Conservation (phyloP, 2,797 vertebrate species). For the Neomorphus geoffroyi region DNA sequence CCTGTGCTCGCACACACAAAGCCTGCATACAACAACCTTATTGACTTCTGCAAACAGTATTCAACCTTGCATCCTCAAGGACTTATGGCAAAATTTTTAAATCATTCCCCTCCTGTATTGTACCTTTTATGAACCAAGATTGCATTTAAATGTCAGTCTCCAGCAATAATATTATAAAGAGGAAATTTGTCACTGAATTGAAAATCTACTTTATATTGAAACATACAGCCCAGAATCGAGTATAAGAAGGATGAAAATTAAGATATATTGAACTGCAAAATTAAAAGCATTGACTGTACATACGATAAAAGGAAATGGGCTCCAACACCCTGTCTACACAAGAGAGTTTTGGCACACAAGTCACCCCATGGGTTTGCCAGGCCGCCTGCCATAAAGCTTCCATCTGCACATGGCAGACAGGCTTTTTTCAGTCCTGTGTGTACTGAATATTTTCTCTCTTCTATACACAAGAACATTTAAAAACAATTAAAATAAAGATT, state of each 20-base stretch:
- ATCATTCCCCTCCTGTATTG: constrained; percentile 53
- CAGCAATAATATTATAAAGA: constrained; percentile 25
- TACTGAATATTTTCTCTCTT: not conserved
- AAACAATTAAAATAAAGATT: constrained; percentile 65
- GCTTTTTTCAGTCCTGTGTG: not conserved
- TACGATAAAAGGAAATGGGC: not conserved
- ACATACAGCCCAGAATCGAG: not conserved
- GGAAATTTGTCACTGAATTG: constrained; percentile 19
- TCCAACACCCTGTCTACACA: not conserved
- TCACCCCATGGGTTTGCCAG: not conserved
- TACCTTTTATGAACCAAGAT: constrained; percentile 54
- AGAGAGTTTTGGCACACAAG: not conserved
- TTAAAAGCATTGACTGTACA: not conserved
- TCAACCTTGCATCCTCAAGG: constrained; percentile 76
- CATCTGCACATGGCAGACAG: constrained; percentile 27
- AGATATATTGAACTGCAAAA: constrained; percentile 32
- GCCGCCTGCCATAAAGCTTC: constrained; percentile 9
- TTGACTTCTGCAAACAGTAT: constrained; percentile 75
- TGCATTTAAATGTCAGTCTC: constrained; percentile 63
- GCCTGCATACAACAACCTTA: constrained; percentile 72
- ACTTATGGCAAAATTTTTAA: constrained; percentile 71
- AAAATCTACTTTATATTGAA: constrained; percentile 35
- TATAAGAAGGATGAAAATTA: constrained; percentile 6
- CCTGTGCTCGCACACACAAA: constrained; percentile 72
- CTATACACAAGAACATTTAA: constrained; percentile 57